These are phyloP conservation scores for Ormyrus pomaceus DNA, from an alignment of 2,888 invertebrate genomes.

Conservation along the genomic window DNA sequence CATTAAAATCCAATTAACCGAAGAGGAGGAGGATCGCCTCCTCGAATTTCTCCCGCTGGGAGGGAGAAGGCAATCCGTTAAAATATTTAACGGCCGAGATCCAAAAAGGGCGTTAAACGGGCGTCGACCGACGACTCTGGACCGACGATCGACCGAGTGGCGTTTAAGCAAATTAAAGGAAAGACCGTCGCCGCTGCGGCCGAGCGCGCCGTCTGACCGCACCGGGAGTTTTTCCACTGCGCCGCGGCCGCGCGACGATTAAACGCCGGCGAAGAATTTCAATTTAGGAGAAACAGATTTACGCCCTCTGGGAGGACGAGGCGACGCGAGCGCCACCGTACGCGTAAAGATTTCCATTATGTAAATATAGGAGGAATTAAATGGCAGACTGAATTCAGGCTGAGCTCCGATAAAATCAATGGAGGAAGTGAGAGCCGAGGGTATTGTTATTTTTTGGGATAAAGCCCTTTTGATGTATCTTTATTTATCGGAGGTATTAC, in stretches of 20 bases:
- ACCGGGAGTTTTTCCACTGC: slow-evolving; percentile 36
- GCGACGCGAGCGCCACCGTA: too few relatives aligned
- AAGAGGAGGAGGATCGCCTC: not conserved
- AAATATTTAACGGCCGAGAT: slow-evolving; percentile 18
- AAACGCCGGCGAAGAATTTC: slow-evolving; percentile 47
- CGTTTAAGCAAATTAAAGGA: slow-evolving; percentile 48
- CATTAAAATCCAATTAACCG: slow-evolving; percentile 19
- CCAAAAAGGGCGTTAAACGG: slow-evolving; percentile 5
- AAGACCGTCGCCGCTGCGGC: not conserved
- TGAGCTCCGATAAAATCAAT: too few relatives aligned
- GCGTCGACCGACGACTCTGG: slow-evolving; percentile 18
- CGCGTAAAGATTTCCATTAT: slow-evolving; percentile 44
- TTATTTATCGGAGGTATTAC: too few relatives aligned
- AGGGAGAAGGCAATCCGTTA: not conserved
- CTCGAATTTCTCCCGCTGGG: not conserved
- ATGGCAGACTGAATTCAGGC: too few relatives aligned
- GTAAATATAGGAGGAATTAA: slow-evolving; percentile 19
- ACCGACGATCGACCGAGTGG: slow-evolving; percentile 37
- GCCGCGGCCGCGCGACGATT: slow-evolving; percentile 1
- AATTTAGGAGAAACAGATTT: slow-evolving; percentile 46
- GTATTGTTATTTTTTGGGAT: too few relatives aligned
- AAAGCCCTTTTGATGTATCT: too few relatives aligned
- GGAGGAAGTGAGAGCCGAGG: too few relatives aligned
- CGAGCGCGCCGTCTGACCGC: slow-evolving; percentile 26
- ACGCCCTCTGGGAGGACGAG: not conserved